Conservation (phyloP, 1,140 invertebrate species). For the Drosophila suzukii region DNA sequence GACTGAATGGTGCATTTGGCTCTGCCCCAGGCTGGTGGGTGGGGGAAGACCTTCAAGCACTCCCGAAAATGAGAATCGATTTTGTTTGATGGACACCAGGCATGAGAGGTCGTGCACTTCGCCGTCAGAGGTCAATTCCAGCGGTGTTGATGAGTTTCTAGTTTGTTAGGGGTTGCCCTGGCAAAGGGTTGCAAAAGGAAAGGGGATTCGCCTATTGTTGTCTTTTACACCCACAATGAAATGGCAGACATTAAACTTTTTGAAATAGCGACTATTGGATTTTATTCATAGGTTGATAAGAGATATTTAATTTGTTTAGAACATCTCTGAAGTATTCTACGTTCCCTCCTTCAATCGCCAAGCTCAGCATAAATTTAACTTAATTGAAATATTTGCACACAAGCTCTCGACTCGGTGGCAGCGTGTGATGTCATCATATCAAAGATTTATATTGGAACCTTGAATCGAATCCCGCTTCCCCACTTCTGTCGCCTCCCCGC, state of each 20-base stretch:
- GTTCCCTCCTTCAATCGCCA: neutral
- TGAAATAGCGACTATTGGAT: neutral
- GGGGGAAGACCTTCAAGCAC: constrained; percentile 37
- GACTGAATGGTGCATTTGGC: constrained; percentile 53
- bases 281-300: neutral
- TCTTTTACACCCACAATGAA: neutral
- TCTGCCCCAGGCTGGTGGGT: neutral
- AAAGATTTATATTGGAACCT: constrained; percentile 36
- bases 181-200: constrained; percentile 10
- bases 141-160: constrained; percentile 38
- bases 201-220: no score
- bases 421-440: constrained; percentile 58
- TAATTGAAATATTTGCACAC: constrained; percentile 37
- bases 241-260: neutral
- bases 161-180: constrained; percentile 26
- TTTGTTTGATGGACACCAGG: constrained; percentile 47
- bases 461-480: constrained; percentile 13
- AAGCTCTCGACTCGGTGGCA: constrained; percentile 1
- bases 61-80: constrained; percentile 55
- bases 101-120: constrained; percentile 47
- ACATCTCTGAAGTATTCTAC: neutral
- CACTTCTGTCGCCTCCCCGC: neutral
- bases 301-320: constrained; percentile 10
- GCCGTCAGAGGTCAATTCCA: constrained; percentile 63
- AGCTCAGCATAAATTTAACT: constrained; percentile 16